phyloP scores from a whole-genome alignment of 2,113 vertebrate species.

The Dromiciops gliroides region DNA sequence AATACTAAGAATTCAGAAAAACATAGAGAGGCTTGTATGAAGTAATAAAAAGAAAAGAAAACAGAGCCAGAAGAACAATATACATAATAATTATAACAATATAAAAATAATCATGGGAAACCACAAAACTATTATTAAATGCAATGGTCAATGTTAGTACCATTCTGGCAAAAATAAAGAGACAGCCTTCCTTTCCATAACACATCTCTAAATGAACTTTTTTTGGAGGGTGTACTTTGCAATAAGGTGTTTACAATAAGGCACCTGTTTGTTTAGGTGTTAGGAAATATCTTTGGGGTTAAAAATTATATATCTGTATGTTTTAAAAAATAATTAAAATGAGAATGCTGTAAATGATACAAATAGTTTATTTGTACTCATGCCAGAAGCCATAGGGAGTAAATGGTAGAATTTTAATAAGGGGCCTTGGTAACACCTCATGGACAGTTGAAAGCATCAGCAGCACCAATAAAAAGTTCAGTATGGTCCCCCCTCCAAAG shows the following conservation, averaged over 20 bases:
- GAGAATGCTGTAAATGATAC: neutral
- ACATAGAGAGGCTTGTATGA: neutral
- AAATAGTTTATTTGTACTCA: neutral
- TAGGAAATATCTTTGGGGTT: neutral
- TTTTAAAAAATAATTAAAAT: neutral
- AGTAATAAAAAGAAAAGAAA: neutral
- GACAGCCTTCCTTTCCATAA: neutral
- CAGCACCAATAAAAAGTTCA: neutral
- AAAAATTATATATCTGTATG: neutral
- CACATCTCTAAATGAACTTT: neutral
- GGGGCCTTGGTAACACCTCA: neutral
- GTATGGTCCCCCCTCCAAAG: too few species aligned
- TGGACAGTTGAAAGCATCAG: neutral
- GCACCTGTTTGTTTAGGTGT: neutral
- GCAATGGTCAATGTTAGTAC: neutral
- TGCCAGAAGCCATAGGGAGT: neutral
- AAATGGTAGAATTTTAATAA: neutral
- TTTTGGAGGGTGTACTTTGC: neutral
- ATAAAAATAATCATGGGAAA: neutral
- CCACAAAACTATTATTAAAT: neutral
- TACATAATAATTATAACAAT: neutral
- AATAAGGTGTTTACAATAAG: neutral
- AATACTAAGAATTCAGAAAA: neutral
- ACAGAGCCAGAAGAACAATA: neutral
- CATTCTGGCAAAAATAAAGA: neutral